Evolutionary conservation across 2,797 vertebrate genomes (phyloP).

Genomic region (Petrocephalus sullivani): DNA sequence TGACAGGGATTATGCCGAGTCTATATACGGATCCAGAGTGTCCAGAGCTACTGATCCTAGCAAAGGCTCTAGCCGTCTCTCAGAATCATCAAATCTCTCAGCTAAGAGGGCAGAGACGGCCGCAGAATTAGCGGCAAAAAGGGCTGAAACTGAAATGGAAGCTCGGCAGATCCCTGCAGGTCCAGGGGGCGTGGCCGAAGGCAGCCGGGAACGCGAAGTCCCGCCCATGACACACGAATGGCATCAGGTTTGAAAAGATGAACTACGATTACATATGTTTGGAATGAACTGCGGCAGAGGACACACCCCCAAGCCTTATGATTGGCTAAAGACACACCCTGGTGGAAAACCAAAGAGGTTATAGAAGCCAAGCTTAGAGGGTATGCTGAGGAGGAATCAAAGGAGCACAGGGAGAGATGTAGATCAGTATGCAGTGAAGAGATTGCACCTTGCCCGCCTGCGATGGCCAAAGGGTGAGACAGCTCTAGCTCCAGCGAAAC

Average conservation of each 20-base stretch:
- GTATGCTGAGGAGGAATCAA: slow-evolving; percentile 29
- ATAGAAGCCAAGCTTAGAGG: slow-evolving; percentile 28
- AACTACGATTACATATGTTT: not conserved
- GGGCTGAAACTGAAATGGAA: slow-evolving; percentile 13
- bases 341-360: not conserved
- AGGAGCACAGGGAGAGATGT: slow-evolving; percentile 4
- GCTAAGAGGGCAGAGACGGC: slow-evolving; percentile 21
- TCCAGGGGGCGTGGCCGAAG: not conserved
- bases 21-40: slow-evolving; percentile 28
- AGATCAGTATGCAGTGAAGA: not conserved
- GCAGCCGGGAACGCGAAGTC: not conserved
- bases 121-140: slow-evolving; percentile 18
- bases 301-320: not conserved
- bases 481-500: slow-evolving; percentile 3
- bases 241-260: not conserved
- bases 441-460: not conserved
- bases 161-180: not conserved
- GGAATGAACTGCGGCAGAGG: not conserved
- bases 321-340: not conserved
- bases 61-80: not conserved
- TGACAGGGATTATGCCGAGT: slow-evolving; percentile 22
- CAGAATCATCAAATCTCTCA: slow-evolving; percentile 6
- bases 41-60: slow-evolving; percentile 6
- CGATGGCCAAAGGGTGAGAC: slow-evolving; percentile 19
- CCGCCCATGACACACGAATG: not conserved